A percentile compares a stretch with the other conserved stretches of the same genome.
phyloP scores from a whole-genome alignment of 1,140 invertebrate genomes.

The Phortica variegata region DNA sequence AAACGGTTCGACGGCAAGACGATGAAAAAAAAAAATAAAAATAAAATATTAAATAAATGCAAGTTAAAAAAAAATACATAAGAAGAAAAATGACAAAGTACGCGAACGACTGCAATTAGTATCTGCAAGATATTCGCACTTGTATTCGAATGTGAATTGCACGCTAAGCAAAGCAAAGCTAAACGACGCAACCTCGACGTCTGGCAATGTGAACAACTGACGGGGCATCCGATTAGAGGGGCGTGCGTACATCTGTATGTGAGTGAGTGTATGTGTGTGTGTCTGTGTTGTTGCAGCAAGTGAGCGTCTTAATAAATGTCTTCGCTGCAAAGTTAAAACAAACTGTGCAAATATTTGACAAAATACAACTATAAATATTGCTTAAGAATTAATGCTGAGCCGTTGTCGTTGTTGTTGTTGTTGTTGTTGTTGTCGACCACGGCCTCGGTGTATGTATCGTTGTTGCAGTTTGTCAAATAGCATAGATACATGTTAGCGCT shows the following conservation, averaged over 20 bases:
- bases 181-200: slow-evolving; percentile 4
- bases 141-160: slow-evolving; percentile 8
- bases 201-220: neutral
- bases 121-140: slow-evolving; percentile 9
- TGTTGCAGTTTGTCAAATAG: too few relatives aligned
- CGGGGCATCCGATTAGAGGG: too few relatives aligned
- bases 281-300: neutral
- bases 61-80: slow-evolving; percentile 3
- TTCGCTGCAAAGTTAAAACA: slow-evolving; percentile 42
- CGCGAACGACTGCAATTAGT: slow-evolving; percentile 40
- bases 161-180: slow-evolving; percentile 14
- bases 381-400: slow-evolving; percentile 45
- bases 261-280: too few relatives aligned
- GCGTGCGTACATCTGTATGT: too few relatives aligned
- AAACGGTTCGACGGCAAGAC: too few relatives aligned
- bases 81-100: slow-evolving; percentile 44
- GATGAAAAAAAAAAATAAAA: too few relatives aligned
- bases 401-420: slow-evolving; percentile 10
- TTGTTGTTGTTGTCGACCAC: slow-evolving; percentile 6
- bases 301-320: slow-evolving; percentile 45
- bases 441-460: too few relatives aligned
- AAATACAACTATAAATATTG: slow-evolving; percentile 56
- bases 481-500: too few relatives aligned
- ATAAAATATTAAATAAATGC: slow-evolving; percentile 11
- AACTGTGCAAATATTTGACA: slow-evolving; percentile 55